A percentile compares a stretch with the other conserved stretches of the same genome.
Conservation (phyloP, 2,888 invertebrate genomes). For the Ditula angustiorana region DNA sequence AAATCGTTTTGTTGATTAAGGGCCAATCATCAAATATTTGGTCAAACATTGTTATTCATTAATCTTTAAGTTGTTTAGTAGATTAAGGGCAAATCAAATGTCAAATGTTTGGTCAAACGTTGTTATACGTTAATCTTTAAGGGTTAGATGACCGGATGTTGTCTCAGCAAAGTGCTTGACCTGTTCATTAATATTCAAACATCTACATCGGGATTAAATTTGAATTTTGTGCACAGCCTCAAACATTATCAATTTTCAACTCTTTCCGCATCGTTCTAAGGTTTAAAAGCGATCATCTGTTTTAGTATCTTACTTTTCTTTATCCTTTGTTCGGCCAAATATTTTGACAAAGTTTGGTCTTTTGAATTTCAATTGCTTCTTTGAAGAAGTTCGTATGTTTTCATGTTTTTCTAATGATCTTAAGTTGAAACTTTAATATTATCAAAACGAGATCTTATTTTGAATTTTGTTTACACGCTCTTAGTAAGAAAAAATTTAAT, state of each 20-base stretch:
- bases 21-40: too few relatives aligned
- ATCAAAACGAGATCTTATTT: too few relatives aligned
- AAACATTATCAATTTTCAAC: not conserved
- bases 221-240: not conserved
- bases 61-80: too few relatives aligned
- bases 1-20: too few relatives aligned
- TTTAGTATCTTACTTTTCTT: not conserved
- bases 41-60: too few relatives aligned
- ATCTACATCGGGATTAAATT: not conserved
- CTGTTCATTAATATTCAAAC: slow-evolving; percentile 2
- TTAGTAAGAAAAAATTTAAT: too few relatives aligned
- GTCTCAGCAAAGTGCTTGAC: not conserved
- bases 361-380: slow-evolving; percentile 4
- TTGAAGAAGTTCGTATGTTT: slow-evolving; percentile 1
- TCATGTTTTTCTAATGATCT: not conserved
- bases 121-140: not conserved
- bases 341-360: not conserved
- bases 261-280: not conserved
- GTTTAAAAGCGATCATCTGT: not conserved
- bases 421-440: too few relatives aligned
- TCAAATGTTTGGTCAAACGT: not conserved
- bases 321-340: slow-evolving; percentile 3
- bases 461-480: not conserved
- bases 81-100: not conserved
- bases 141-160: not conserved